Base-by-base conservation (phyloP, 2,113 vertebrate species). In the Gadus macrocephalus region DNA sequence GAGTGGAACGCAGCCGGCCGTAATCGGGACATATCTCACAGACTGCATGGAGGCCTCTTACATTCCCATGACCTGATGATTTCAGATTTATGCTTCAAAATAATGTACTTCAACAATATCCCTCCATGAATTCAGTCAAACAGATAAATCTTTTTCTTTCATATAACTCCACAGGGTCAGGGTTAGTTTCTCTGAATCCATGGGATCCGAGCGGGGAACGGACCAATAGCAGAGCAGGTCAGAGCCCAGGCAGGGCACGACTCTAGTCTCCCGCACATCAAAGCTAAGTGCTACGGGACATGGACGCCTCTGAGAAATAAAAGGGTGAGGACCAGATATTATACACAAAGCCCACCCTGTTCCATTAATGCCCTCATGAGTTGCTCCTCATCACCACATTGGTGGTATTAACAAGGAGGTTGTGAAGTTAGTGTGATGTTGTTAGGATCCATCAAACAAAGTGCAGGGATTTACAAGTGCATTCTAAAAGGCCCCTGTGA, bases 211-310 rank as follows among this genome's bases (percentile, higher is more conserved):
- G 38, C 38, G 12, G 42, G 42, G 11, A 49, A 9, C 11, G 42
- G 42, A 49, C 42, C 42, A 49, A 49, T 12, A 60, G 64, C 73
- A 81, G 49, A 80, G 49, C 76, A 69, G 79, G 62, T 76, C 67
- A 77, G 38, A 76, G 63, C 73, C 75, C 61, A 78, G 66, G 53
- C 73, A 71, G 72, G 67, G 59, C 56, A 72, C 65, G 4, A 16
- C 61, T 74, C 55, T 61, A 12, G 28, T 69, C 31, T 76, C 16
- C 53, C 35, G 66, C 66, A 64, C 53, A 62, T 72, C 56, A 68
- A 65, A 65, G 42, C 27, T 53, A 19, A 62, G 60, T 22, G 42
- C 42, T 9, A 9, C 42, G 12, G 42, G 11, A 49, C 8, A 49
- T 14, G 42, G 42, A 49, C 42, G 11, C 8, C 5, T 42, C 11